Evolutionary conservation across 2,888 invertebrate species (phyloP), one percentile per base, ranked within the genome.

Genomic region (Phengaris alcon): DNA sequence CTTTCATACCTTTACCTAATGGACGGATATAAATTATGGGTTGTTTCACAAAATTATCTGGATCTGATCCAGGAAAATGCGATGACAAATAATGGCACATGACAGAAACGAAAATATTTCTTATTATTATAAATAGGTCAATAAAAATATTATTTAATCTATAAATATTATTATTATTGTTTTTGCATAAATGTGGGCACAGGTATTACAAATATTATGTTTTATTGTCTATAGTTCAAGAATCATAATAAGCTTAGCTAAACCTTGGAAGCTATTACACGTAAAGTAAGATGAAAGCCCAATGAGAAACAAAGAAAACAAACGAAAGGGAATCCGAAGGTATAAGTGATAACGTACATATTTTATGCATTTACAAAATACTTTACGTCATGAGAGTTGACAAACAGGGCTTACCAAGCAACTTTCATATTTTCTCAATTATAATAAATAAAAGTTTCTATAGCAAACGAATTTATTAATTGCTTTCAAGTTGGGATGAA

Each of bases 301-400:
- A 12, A 52, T 1, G 55, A 59, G 8, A 9, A 22, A 59, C 9
- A 10, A 10, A 22, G 6, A 59, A 59, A 59, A 22, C 9, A 10
- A 15, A 59, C 2, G 9, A 59, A 59, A 35, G 59, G 59, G 22
- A 10, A 22, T 5, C 10, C 59, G 22, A 22, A 22, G 59, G 59
- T 10, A 35, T 59, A 46, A 68, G n/a, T 68, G 68, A 68, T 46
- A 13, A n/a, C 46, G 68, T 68, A 46, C 68, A 68, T 68, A 68
- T 68, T 68, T 68, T 44, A 68, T 68, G 68, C 44, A 46, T 22
- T 59, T 10, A 22, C 9, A 59, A 22, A 59, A 59, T 59, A 59
- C n/a, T 59, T 6, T 59, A 0, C 35, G 15, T 22, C 35, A 68
- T 68, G 46, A 68, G 13, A 13, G 68, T 13, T 46, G 46, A 68